These are phyloP conservation scores for Cepaea nemoralis DNA, from an alignment of 1,140 invertebrate species.

Conservation along the genomic window DNA sequence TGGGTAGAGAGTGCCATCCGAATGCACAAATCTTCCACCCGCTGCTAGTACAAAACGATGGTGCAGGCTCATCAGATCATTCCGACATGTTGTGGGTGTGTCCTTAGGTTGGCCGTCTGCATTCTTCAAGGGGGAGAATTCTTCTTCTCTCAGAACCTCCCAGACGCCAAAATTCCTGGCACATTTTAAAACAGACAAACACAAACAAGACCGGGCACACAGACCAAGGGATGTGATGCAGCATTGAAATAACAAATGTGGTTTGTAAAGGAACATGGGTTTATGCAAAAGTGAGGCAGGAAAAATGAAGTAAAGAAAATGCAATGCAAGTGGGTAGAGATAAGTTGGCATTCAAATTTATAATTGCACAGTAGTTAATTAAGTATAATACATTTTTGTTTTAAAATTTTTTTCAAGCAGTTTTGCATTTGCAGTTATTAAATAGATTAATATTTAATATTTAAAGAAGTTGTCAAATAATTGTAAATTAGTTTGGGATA, in stretches of 20 bases:
- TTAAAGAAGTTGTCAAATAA: no score
- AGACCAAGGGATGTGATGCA: not conserved
- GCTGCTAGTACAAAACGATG: conserved; percentile 85
- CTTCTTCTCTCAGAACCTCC: conserved; percentile 91
- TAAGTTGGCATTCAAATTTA: not conserved
- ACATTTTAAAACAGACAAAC: conserved; percentile 61
- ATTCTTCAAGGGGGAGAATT: conserved; percentile 98
- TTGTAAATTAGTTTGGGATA: no score
- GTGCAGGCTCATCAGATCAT: conserved; percentile 86
- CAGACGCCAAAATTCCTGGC: conserved; percentile 88
- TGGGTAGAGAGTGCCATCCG: conserved; percentile 72
- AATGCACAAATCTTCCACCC: conserved; percentile 80
- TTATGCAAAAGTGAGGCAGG: not conserved
- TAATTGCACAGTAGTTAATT: not conserved
- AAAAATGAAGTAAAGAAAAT: not conserved
- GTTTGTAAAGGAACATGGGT: not conserved
- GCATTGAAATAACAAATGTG: not conserved
- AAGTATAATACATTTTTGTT: not conserved
- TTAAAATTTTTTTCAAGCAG: no score
- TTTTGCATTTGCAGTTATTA: no score
- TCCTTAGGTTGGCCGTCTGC: conserved; percentile 88
- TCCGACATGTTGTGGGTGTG: conserved; percentile 87
- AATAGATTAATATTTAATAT: no score
- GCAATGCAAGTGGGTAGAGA: not conserved
- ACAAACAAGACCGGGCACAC: conserved; percentile 54